These are phyloP conservation scores for Acrobasis suavella DNA, from an alignment of 2,888 invertebrate species.

Conservation along the genomic window DNA sequence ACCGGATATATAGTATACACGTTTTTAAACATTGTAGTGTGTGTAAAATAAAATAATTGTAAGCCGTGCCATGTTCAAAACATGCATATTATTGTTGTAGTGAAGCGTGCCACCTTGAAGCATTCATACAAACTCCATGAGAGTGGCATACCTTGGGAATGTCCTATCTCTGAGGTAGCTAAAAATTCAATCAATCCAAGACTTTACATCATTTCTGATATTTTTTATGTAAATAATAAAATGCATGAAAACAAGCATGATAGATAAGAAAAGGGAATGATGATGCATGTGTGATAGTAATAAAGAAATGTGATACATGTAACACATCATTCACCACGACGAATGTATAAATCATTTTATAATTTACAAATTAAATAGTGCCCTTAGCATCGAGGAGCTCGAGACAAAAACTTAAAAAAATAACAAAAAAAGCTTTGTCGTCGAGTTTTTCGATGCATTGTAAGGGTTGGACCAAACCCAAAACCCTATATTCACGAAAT, in stretches of 20 bases:
- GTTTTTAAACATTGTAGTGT: neutral
- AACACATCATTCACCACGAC: conserved; percentile 31
- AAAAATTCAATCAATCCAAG: conserved; percentile 64
- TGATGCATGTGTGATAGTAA: conserved; percentile 40
- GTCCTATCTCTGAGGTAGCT: conserved; percentile 97
- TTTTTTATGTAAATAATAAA: neutral
- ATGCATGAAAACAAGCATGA: conserved; percentile 10
- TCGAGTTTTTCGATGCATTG: neutral
- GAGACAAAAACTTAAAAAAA: neutral
- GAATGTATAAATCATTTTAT: neutral
- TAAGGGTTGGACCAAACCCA: conserved; percentile 1
- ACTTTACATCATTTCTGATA: conserved; percentile 30
- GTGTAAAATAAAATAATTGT: conserved; percentile 32
- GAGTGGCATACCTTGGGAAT: conserved; percentile 91
- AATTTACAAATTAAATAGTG: neutral
- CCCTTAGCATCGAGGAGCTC: neutral
- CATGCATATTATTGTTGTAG: conserved; percentile 60
- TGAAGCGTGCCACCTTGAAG: conserved; percentile 77
- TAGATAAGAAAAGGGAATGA: conserved; percentile 9
- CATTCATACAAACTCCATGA: conserved; percentile 63
- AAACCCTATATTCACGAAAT: neutral
- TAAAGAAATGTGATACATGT: conserved; percentile 35
- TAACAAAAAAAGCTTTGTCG: neutral
- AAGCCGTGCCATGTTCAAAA: conserved; percentile 73
- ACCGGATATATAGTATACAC: neutral